These are phyloP conservation scores for Notospermus geniculatus DNA, from an alignment of 1,140 invertebrate species.

Conservation along the genomic window DNA sequence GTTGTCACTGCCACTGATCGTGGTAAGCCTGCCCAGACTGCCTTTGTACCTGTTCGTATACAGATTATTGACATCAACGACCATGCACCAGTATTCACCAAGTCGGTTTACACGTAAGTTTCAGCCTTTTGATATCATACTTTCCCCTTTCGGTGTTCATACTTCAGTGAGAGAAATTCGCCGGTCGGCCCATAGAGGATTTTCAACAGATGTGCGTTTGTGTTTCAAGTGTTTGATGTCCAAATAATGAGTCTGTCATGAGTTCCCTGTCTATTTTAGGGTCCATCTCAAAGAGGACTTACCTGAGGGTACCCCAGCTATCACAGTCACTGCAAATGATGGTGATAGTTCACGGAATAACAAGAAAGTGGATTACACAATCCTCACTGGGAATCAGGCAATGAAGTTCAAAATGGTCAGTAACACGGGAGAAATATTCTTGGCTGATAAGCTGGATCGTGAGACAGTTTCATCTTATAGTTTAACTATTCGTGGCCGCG, in stretches of 20 bases:
- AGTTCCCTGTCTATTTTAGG: too few relatives aligned
- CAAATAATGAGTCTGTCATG: too few relatives aligned
- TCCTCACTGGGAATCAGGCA: constrained; percentile 76
- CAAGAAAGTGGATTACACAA: constrained; percentile 65
- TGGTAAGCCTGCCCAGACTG: constrained; percentile 69
- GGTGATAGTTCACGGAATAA: constrained; percentile 62
- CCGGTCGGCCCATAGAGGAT: too few relatives aligned
- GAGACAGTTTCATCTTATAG: constrained; percentile 74
- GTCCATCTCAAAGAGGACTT: constrained; percentile 67
- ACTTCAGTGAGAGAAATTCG: too few relatives aligned
- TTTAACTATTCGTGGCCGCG: constrained; percentile 59
- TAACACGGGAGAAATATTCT: constrained; percentile 72
- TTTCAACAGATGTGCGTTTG: too few relatives aligned
- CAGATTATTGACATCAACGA: constrained; percentile 74
- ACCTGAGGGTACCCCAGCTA: constrained; percentile 63
- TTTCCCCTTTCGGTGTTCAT: too few relatives aligned
- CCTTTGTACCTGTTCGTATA: constrained; percentile 72
- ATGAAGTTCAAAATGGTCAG: constrained; percentile 73
- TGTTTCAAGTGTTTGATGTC: too few relatives aligned
- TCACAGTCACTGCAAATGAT: constrained; percentile 45
- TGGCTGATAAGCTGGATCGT: constrained; percentile 76
- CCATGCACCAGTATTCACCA: constrained; percentile 69
- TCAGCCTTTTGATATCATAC: too few relatives aligned
- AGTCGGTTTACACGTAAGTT: constrained; percentile 67
- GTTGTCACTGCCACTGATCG: constrained; percentile 75